Conservation (phyloP, 30 jellyfish, hydroid and myxozoan species). For the Cassiopea xamachana region DNA sequence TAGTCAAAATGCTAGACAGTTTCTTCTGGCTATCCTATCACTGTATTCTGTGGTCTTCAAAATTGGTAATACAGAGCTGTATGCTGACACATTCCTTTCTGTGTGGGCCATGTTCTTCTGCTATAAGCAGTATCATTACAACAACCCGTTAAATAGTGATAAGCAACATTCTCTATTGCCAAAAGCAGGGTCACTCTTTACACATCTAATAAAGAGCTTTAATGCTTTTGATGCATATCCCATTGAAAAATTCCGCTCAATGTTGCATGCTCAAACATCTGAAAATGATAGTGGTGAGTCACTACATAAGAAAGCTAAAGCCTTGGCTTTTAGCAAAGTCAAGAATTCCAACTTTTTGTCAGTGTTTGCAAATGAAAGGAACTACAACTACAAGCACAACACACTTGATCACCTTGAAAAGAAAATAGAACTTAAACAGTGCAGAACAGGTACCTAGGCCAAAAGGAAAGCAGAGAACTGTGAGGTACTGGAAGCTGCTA, state of each 20-base stretch:
- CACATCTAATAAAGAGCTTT: constrained; percentile 4
- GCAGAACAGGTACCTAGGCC: neutral
- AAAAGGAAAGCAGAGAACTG: neutral
- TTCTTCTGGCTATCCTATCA: neutral
- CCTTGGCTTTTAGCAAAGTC: neutral
- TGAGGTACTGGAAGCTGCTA: constrained; percentile 38
- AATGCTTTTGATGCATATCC: constrained; percentile 43
- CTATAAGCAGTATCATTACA: neutral
- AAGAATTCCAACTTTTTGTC: neutral
- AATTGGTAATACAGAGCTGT: neutral
- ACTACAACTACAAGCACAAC: neutral
- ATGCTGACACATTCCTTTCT: neutral
- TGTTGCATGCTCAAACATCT: constrained; percentile 17
- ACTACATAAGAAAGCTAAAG: constrained; percentile 19
- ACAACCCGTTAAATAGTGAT: constrained; percentile 1
- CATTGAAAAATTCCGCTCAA: constrained; percentile 19
- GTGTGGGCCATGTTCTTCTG: constrained; percentile 54
- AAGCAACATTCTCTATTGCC: constrained; percentile 31
- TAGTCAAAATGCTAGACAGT: constrained; percentile 48
- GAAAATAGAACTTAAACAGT: neutral
- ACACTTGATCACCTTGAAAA: neutral
- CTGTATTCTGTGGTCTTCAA: neutral
- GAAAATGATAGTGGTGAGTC: constrained; percentile 25
- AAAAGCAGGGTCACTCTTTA: constrained; percentile 5
- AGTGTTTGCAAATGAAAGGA: neutral